Base-by-base conservation (phyloP, 2,113 vertebrate genomes). In the Otolemur garnettii region DNA sequence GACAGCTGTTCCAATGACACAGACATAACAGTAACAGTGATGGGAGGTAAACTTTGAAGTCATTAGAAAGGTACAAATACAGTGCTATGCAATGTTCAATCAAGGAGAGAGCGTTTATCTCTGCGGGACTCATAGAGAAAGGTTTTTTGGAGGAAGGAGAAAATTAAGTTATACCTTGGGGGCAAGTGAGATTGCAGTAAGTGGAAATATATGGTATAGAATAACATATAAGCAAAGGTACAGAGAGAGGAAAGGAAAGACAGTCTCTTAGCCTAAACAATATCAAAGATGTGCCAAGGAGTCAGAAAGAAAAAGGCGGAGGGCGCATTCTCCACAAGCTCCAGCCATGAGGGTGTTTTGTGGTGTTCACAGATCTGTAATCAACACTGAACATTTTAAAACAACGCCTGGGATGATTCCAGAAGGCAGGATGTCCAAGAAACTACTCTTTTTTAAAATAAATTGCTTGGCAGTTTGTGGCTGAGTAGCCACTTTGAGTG, bases 321-420 rank as follows among this genome's bases (percentile, higher is more conserved):
- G 21, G 28, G 1, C 30, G 50, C 11, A 7, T 6, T 42, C 1
- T 24, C 15, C 5, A 50, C 22, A 21, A 60, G 26, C 64, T 95
- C 19, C 7, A 91, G 6, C 55, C 45, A 19, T 35, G 17, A 89
- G 50, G 45, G 68, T 4, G 11, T 8, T 57, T 17, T 60, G 62
- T 0, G 28, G 64, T 35, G 12, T 79, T 87, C 28, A 72, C 13
- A 79, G 35, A 50, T 87, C 74, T 84, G 64, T 24, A 77, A 53
- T 68, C 72, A 89, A 60, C 38, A 68, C 7, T 6, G 42, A 86
- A 80, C 15, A 72, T n/a, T 84, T 80, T 45, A 50, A 83, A 95
- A 85, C 66, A 92, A 94, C 96, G 68, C 9, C 38, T 50, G 19
- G 8, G 62, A 57, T 68, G 42, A 91, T 35, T 75, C 71, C 94